A percentile compares a stretch with the other conserved stretches of the same genome.
These are phyloP conservation scores for Chrysolina oricalcia DNA, from an alignment of 2,888 invertebrate genomes.

Conservation along the genomic window DNA sequence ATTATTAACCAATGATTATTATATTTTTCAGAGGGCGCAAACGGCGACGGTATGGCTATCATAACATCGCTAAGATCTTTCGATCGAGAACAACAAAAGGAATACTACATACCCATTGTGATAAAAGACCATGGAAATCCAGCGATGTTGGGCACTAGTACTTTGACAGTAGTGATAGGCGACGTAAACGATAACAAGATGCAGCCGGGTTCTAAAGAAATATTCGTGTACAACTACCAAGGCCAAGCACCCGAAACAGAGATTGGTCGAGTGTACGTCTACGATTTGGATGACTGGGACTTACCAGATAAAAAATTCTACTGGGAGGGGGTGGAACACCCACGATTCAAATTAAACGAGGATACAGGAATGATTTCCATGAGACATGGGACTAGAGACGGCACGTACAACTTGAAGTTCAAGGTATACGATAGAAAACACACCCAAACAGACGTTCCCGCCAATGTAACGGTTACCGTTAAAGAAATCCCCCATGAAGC, in stretches of 20 bases:
- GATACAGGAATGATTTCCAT: slow-evolving; percentile 97
- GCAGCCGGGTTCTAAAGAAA: slow-evolving; percentile 97
- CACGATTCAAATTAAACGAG: slow-evolving; percentile 87
- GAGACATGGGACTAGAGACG: slow-evolving; percentile 93
- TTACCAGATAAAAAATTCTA: slow-evolving; percentile 97
- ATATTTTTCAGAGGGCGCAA: slow-evolving; percentile 86
- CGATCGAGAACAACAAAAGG: slow-evolving; percentile 96
- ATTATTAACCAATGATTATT: slow-evolving; percentile 3
- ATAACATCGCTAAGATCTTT: slow-evolving; percentile 95
- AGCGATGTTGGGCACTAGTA: slow-evolving; percentile 97
- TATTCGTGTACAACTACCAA: slow-evolving; percentile 97
- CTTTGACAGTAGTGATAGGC: slow-evolving; percentile 96
- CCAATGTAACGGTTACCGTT: slow-evolving; percentile 96
- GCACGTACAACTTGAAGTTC: slow-evolving; percentile 86
- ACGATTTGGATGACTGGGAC: slow-evolving; percentile 99
- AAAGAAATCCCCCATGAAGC: slow-evolving; percentile 97
- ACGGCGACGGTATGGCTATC: slow-evolving; percentile 97
- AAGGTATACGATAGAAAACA: slow-evolving; percentile 95
- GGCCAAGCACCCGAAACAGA: slow-evolving; percentile 71
- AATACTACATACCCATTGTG: slow-evolving; percentile 96
- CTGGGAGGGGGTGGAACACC: slow-evolving; percentile 91
- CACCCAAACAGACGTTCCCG: slow-evolving; percentile 94
- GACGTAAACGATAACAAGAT: slow-evolving; percentile 99
- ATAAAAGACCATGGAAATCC: slow-evolving; percentile 98
- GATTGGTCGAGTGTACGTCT: slow-evolving; percentile 91